phyloP scores from a whole-genome alignment of 2,797 vertebrate genomes.

The Alcedo atthis region DNA sequence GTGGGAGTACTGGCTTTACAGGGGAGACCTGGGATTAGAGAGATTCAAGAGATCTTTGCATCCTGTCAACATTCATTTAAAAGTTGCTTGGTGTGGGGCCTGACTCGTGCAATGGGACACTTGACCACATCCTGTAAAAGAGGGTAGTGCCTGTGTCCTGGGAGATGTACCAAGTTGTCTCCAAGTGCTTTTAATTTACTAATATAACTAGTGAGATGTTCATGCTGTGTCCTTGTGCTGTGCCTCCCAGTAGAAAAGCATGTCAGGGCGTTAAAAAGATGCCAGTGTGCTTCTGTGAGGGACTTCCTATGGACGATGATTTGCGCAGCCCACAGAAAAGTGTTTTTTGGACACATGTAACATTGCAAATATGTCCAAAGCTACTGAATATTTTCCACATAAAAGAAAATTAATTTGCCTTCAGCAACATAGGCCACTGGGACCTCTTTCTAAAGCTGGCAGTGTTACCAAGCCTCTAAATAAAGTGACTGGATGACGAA shows the following conservation, averaged over 20 bases:
- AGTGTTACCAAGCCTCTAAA: background rate
- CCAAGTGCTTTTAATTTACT: slow-evolving; percentile 59
- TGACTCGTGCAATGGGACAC: background rate
- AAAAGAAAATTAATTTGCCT: slow-evolving; percentile 25
- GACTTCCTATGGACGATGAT: slow-evolving; percentile 19
- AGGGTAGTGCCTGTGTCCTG: background rate
- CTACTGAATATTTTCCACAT: slow-evolving; percentile 21
- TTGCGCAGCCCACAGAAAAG: slow-evolving; percentile 1
- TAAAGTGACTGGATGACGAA: background rate
- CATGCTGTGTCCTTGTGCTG: background rate
- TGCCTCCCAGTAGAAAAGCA: slow-evolving; percentile 9
- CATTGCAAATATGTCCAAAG: background rate
- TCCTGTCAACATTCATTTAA: slow-evolving; percentile 26
- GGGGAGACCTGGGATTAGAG: background rate
- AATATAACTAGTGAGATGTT: slow-evolving; percentile 43
- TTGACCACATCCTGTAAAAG: slow-evolving; percentile 43
- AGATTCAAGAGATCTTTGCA: background rate
- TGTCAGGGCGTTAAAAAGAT: slow-evolving; percentile 40
- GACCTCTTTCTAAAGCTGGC: slow-evolving; percentile 16
- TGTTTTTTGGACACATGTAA: background rate
- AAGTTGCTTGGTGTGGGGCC: slow-evolving; percentile 8
- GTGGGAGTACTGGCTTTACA: background rate
- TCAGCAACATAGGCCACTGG: background rate
- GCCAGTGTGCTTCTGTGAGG: slow-evolving; percentile 22
- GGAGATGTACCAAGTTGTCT: slow-evolving; percentile 23